Conservation (phyloP, 1,140 invertebrate genomes). For the Galendromus occidentalis region DNA sequence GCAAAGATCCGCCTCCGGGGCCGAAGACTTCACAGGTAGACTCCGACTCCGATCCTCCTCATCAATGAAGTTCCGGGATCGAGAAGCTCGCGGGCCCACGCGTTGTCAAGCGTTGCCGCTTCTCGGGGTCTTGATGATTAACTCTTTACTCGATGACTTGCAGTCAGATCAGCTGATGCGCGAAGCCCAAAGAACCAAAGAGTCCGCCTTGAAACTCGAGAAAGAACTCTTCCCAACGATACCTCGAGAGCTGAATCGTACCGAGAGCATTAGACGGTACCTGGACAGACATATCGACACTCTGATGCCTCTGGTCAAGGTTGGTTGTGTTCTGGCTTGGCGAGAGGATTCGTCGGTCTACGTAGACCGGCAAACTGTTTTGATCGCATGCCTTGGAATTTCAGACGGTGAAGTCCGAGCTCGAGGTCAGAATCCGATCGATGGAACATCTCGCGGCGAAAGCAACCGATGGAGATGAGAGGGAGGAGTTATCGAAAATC, state of each 20-base stretch:
- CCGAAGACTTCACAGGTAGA: neutral
- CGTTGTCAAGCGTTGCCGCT: no score
- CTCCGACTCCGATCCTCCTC: neutral
- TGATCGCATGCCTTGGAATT: neutral
- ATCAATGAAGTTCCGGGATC: neutral
- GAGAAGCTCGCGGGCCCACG: no score
- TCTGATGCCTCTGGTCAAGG: neutral
- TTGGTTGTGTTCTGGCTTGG: neutral
- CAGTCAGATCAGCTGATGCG: slow-evolving; percentile 2
- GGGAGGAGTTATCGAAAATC: neutral
- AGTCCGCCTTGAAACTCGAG: neutral
- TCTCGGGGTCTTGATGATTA: neutral
- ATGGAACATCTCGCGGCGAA: neutral
- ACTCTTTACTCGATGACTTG: neutral
- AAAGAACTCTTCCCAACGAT: neutral
- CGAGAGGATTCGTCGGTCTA: no score
- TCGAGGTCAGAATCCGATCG: neutral
- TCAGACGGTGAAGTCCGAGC: neutral
- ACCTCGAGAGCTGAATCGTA: neutral
- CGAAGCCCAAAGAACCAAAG: neutral
- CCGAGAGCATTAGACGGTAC: neutral
- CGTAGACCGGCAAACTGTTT: no score
- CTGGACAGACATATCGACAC: slow-evolving; percentile 5
- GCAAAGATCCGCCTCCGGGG: neutral
- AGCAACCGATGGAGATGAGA: neutral